Evolutionary conservation across 2,797 vertebrate genomes (phyloP).

Genomic region (Rhinella marina): DNA sequence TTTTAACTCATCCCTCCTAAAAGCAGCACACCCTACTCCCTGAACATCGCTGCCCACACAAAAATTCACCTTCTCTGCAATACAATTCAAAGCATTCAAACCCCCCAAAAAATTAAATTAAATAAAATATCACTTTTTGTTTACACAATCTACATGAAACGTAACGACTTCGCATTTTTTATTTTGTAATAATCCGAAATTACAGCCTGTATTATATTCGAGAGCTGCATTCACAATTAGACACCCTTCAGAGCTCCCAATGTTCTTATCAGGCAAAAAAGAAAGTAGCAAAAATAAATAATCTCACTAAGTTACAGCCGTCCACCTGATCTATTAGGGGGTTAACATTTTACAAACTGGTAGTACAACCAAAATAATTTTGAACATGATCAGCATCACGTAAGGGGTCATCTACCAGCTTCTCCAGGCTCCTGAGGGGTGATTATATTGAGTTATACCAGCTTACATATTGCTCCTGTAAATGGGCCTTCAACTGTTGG

Average conservation of each 20-base stretch:
- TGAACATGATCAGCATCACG: too few species aligned
- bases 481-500: background rate
- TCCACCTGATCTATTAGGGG: background rate
- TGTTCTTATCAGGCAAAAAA: background rate
- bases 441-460: too few species aligned
- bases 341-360: too few species aligned
- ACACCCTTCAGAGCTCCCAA: background rate
- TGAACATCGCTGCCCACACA: background rate
- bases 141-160: background rate
- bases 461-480: too few species aligned
- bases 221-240: background rate
- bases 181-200: background rate
- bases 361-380: too few species aligned
- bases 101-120: too few species aligned
- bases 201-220: background rate
- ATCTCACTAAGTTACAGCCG: background rate
- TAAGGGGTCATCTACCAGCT: too few species aligned
- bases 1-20: conserved; percentile 29
- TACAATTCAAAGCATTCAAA: background rate
- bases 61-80: background rate
- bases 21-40: background rate
- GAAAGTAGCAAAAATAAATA: background rate
- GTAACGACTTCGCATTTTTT: background rate
- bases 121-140: too few species aligned
- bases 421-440: too few species aligned